Evolutionary conservation across 2,888 invertebrate genomes (phyloP).

Genomic region (Hypsopygia costalis): DNA sequence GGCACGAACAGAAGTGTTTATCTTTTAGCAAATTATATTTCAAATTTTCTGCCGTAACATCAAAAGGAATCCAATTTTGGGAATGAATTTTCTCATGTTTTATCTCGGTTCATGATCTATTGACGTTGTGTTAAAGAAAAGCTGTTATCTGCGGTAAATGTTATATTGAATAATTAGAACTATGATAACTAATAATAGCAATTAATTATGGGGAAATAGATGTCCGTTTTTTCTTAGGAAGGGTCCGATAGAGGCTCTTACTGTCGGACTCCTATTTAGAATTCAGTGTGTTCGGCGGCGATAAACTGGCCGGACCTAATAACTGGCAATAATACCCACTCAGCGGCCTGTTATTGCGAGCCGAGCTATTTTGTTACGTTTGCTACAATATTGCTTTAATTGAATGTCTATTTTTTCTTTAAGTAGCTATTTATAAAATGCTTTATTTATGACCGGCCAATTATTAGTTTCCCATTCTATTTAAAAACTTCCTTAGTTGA

Average conservation of each 20-base stretch:
- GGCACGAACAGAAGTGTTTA: conserved; percentile 13
- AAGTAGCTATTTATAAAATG: conserved; percentile 20
- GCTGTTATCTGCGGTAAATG: no score
- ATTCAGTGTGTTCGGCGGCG: conserved; percentile 40
- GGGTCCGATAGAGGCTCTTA: conserved; percentile 1
- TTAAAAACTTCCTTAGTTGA: no score
- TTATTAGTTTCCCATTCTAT: no score
- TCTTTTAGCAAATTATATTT: conserved; percentile 20
- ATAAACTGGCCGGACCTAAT: conserved; percentile 46
- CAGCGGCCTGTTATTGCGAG: conserved; percentile 35
- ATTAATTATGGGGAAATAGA: conserved; percentile 5
- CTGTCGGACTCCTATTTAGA: conserved; percentile 31
- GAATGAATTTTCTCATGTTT: background rate
- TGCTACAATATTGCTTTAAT: conserved; percentile 40
- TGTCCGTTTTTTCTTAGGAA: conserved; percentile 1
- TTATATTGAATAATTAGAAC: no score
- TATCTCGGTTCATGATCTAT: background rate
- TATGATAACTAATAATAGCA: background rate
- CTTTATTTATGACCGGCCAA: no score
- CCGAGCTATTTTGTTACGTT: conserved; percentile 21
- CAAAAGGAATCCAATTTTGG: conserved; percentile 29
- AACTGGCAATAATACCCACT: conserved; percentile 44
- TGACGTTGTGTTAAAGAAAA: no score
- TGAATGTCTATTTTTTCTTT: conserved; percentile 42
- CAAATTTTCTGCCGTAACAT: conserved; percentile 2